phyloP scores from a whole-genome alignment of 2,888 invertebrate species.

The Cerastoderma edule region DNA sequence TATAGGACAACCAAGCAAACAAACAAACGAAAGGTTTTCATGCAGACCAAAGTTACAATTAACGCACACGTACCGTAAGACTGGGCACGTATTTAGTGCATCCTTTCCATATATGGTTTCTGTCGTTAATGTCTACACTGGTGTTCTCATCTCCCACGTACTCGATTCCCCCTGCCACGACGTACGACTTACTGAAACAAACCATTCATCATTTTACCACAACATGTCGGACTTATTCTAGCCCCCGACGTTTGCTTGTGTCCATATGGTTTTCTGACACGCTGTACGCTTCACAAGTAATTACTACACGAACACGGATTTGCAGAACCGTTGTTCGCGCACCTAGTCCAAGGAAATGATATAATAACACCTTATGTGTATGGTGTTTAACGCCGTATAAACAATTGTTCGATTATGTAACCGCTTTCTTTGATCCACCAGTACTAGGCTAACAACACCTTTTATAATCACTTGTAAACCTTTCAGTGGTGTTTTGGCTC shows the following conservation, averaged over 20 bases:
- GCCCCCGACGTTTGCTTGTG: background rate
- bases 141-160: slow-evolving; percentile 51
- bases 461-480: too few species aligned
- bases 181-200: slow-evolving; percentile 41
- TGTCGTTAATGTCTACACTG: slow-evolving; percentile 32
- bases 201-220: background rate
- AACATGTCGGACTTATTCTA: background rate
- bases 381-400: too few species aligned
- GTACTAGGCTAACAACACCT: too few species aligned
- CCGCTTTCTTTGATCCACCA: too few species aligned
- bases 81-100: slow-evolving; percentile 56
- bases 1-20: background rate
- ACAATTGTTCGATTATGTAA: too few species aligned
- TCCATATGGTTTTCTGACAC: background rate
- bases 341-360: too few species aligned
- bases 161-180: slow-evolving; percentile 56
- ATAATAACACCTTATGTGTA: too few species aligned
- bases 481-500: too few species aligned
- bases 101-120: slow-evolving; percentile 41
- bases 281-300: background rate
- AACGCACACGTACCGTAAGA: slow-evolving; percentile 46
- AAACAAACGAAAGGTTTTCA: background rate
- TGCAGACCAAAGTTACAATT: too few species aligned
- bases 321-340: too few species aligned
- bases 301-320: background rate